Evolutionary conservation across 1,140 invertebrate species (phyloP).

Genomic region (Anoplophora glabripennis): DNA sequence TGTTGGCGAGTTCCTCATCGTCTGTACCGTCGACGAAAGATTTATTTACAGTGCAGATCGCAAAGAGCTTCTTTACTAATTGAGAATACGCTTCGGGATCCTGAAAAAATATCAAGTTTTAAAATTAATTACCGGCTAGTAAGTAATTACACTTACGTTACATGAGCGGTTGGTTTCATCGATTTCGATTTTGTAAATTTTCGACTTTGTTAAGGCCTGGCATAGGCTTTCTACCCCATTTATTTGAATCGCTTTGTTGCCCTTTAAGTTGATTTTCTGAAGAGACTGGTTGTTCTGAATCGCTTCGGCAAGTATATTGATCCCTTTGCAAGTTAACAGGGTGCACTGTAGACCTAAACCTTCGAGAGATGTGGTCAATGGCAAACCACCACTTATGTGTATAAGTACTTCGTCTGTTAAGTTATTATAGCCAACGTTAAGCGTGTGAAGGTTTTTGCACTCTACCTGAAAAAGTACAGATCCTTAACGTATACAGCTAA

Average conservation of each 20-base stretch:
- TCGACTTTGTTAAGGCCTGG: constrained; percentile 39
- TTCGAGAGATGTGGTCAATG: constrained; percentile 33
- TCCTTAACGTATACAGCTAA: not conserved
- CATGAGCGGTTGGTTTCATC: constrained; percentile 42
- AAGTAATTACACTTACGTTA: constrained; percentile 36
- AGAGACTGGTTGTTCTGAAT: constrained; percentile 38
- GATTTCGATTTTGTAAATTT: constrained; percentile 42
- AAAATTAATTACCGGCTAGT: not conserved
- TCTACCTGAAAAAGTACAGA: constrained; percentile 24
- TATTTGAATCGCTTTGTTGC: constrained; percentile 44
- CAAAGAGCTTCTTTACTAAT: constrained; percentile 38
- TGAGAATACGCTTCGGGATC: constrained; percentile 38
- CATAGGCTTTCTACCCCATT: constrained; percentile 38
- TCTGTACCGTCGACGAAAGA: constrained; percentile 27
- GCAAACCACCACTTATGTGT: constrained; percentile 31
- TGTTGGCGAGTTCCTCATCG: constrained; percentile 33
- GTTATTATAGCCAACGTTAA: constrained; percentile 45
- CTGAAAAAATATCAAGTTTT: constrained; percentile 25
- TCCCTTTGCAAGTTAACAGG: constrained; percentile 41
- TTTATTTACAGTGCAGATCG: constrained; percentile 43
- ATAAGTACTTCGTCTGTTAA: constrained; percentile 39
- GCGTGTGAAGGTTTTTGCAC: constrained; percentile 40
- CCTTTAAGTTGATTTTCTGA: constrained; percentile 45
- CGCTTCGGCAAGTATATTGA: constrained; percentile 30
- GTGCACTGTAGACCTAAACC: constrained; percentile 43